These are phyloP conservation scores for Anser brachyrhynchus DNA, from an alignment of 2,113 vertebrate species.

Conservation along the genomic window DNA sequence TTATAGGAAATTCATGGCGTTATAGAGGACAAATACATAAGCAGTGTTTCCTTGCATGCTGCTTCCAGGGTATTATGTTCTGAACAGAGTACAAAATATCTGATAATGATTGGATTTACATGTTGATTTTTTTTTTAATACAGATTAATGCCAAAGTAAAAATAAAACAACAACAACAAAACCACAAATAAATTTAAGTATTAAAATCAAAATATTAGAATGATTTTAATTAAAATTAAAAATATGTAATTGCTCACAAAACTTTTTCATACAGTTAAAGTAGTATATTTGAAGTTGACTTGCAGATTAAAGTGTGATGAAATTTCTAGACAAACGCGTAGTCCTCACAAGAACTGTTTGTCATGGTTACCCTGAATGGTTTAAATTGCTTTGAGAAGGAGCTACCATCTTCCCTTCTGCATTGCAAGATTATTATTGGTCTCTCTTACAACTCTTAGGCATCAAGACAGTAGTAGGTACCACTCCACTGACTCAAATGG, in stretches of 20 bases:
- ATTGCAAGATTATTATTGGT: not conserved
- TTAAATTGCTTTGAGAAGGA: not conserved
- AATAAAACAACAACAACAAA: not conserved
- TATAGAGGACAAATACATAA: not conserved
- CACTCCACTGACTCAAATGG: not conserved
- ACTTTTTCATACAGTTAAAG: not conserved
- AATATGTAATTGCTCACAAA: not conserved
- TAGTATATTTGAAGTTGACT: not conserved
- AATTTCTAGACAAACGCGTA: not conserved
- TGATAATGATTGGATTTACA: fast-evolving
- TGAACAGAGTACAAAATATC: not conserved
- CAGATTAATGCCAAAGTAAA: not conserved
- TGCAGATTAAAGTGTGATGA: not conserved
- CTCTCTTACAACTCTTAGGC: not conserved
- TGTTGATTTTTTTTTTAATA: not conserved
- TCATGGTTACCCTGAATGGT: not conserved
- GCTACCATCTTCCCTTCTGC: not conserved
- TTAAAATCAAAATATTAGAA: not conserved
- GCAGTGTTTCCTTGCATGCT: not conserved
- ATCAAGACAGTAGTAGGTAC: not conserved
- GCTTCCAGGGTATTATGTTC: not conserved
- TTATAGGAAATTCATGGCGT: not conserved
- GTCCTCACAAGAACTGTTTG: not conserved
- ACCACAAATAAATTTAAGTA: too few species aligned
- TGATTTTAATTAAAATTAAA: too few species aligned